Conservation (phyloP, 2,797 vertebrate species). For the Phalloptychus januarius region DNA sequence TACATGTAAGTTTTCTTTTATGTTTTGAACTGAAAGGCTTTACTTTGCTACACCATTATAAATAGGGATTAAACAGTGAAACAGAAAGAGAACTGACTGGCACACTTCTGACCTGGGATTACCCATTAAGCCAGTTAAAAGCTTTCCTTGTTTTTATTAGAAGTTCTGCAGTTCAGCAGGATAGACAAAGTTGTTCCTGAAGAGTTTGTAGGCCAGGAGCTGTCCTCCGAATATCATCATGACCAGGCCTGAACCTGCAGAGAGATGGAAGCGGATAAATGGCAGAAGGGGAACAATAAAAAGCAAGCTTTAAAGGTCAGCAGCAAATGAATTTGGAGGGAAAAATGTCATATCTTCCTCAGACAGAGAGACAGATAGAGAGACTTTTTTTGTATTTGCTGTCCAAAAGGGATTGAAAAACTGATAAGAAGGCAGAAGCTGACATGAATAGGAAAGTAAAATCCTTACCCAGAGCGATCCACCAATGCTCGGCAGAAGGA, state of each 20-base stretch:
- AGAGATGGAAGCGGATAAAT: constrained; percentile 38
- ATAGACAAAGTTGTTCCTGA: constrained; percentile 90
- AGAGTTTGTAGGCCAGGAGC: constrained; percentile 87
- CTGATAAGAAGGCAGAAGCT: background rate
- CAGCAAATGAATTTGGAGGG: constrained; percentile 57
- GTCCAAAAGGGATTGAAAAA: background rate
- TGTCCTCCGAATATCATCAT: constrained; percentile 91
- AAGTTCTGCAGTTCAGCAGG: constrained; percentile 82
- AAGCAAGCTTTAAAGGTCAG: background rate
- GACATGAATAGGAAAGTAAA: constrained; percentile 6
- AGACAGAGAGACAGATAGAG: background rate
- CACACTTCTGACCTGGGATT: constrained; percentile 35
- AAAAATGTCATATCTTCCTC: background rate
- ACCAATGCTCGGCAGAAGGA: constrained; percentile 87
- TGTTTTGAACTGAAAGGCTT: background rate
- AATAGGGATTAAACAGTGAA: constrained; percentile 2
- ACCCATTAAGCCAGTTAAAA: constrained; percentile 54
- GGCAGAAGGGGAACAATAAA: background rate
- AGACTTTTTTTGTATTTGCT: background rate
- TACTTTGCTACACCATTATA: background rate
- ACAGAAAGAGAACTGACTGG: constrained; percentile 2
- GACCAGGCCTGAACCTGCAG: constrained; percentile 85
- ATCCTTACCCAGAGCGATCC: constrained; percentile 87
- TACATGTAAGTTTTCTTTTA: background rate
- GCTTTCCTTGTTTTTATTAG: constrained; percentile 56